Evolutionary conservation across 2,797 vertebrate species (phyloP), one percentile per base, ranked within the genome.

Genomic region (Rhynchotus rufescens): DNA sequence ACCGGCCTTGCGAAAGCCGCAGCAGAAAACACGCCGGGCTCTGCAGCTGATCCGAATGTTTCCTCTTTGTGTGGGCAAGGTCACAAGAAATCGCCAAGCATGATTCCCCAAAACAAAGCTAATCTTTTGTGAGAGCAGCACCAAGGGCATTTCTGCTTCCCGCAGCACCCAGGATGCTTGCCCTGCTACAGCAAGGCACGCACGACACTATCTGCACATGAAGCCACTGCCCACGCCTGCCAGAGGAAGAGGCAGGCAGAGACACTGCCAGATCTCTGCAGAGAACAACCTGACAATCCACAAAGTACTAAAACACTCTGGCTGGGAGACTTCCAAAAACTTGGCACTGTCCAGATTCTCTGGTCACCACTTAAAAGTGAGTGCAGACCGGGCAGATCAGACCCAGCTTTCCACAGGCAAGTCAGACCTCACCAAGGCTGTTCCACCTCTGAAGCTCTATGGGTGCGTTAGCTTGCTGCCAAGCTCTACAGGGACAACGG

Each of bases 1-100:
- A 51, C 0, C 0, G 19, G 22, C 23, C 47, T 10, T 49, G 36
- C 0, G 4, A 76, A 36, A 15, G 21, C 9, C 8, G 7, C 16
- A 62, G 88, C 45, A 88, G n/a, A 25, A 67, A 51, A 15, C n/a
- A 68, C 28, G 22, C 66, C 15, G 34, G 23, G 30, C 77, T 66
- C 45, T 36, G 47, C 28, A 47, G 38, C 0, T 49, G 17, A 54
- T n/a, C 40, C 59, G 34, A 62, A 56, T 4, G 15, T 30, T 75
- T 84, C 71, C 13, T 91, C 77, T 66, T 52, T 32, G 21, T 3
- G 0, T 6, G 52, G 52, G 17, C 52, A 67, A 67, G n/a, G 38
- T 49, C 75, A 60, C 4, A 26, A 36, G 21, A 76, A 76, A 69
- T 12, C 40, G 32, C 25, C 2, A n/a, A 84, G 60, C 4, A 17